Evolutionary conservation across 2,888 invertebrate species (phyloP), one percentile per base, ranked within the genome.

Genomic region (Cheilosia scutellata): DNA sequence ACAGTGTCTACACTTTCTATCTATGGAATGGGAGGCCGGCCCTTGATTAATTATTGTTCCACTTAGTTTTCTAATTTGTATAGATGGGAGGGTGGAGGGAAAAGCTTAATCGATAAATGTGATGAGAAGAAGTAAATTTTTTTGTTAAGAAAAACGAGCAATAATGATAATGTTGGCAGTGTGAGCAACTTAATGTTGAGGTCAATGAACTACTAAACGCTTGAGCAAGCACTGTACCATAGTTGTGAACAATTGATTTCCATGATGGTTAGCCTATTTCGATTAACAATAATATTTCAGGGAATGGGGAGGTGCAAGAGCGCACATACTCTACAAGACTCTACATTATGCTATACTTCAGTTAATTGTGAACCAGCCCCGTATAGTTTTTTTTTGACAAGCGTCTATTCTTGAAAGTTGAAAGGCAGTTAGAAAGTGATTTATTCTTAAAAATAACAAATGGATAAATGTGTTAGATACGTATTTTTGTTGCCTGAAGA

Each of bases 171-270:
- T 5, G 20, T 13, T 49, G 9, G n/a, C 25, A 60, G 49, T 33
- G 33, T 2, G 33, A 11, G 27, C n/a, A 27, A 40, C 44, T 16
- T 40, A 40, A 33, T 11, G 13, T 40, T 51, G 78, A 31, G 78
- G 62, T 78, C 63, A 78, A 71, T 65, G 42, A 71, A 63, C 58
- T 78, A 51, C 57, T 63, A 31, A 78, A 57, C 49, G 78, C 62
- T 70, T 71, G 62, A 77, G 68, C 44, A 37, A 60, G 62, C 77
- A 53, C 16, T 3, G 44, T 55, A 25, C 31, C 20, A 66, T 53
- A 16, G 6, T 11, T 9, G 9, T 25, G 9, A 49, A 7, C 33
- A 33, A 49, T 49, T 49, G 20, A 20, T 49, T 9, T 49, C 7
- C 49, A 49, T 49, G 2, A 3, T 25, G 20, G 37, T 11, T 11